A percentile compares a stretch with the other conserved stretches of the same genome.
Conservation (phyloP, 2,113 vertebrate genomes). For the Cynocephalus volans region DNA sequence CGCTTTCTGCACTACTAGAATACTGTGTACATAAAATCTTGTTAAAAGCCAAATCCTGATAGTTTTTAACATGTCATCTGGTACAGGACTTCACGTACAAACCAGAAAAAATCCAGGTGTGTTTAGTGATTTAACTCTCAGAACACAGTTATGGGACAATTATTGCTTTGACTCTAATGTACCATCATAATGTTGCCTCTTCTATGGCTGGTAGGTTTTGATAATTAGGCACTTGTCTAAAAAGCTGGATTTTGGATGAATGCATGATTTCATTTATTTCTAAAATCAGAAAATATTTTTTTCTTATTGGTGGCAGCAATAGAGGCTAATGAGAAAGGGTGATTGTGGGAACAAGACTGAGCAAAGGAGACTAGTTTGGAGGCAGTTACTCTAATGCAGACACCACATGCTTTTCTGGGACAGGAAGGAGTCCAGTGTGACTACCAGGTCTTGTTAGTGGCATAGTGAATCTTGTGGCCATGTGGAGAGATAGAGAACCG, state of each 20-base stretch:
- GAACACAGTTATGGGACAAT: not conserved
- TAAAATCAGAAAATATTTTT: not conserved
- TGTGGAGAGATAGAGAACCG: not conserved
- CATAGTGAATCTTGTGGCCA: not conserved
- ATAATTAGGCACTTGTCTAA: not conserved
- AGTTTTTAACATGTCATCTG: not conserved
- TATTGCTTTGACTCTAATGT: not conserved
- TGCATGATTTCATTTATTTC: not conserved
- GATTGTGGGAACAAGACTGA: not conserved
- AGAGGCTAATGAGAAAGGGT: not conserved
- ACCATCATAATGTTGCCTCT: not conserved
- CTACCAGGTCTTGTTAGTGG: not conserved
- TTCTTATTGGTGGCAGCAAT: not conserved
- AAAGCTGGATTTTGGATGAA: not conserved
- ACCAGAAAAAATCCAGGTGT: not conserved
- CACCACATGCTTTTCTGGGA: not conserved
- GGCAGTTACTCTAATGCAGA: not conserved
- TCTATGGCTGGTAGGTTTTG: not conserved
- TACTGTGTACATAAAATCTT: not conserved
- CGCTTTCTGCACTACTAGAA: not conserved
- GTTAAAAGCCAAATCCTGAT: slow-evolving; percentile 28
- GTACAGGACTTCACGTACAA: not conserved
- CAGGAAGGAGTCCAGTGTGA: not conserved
- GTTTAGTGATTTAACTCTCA: not conserved
- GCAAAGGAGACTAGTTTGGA: not conserved